Conservation (phyloP, 2,113 vertebrate species). For the Phaetusa simplex region DNA sequence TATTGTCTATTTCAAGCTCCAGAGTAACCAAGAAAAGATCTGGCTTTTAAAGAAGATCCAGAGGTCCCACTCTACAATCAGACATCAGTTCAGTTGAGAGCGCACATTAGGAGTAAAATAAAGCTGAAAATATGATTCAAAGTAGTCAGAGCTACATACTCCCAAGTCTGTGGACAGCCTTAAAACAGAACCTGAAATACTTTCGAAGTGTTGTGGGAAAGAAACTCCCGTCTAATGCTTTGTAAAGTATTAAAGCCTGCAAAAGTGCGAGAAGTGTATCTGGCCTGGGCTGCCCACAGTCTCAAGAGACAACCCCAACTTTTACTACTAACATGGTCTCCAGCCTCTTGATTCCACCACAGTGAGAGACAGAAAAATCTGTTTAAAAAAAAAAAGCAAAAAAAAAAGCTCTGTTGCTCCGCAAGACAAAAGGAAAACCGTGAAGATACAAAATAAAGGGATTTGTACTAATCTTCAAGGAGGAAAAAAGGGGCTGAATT, state of each 20-base stretch:
- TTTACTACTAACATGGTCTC: neutral
- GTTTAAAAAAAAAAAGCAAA: neutral
- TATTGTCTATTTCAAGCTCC: neutral
- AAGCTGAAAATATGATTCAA: neutral
- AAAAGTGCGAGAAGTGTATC: neutral
- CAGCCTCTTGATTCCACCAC: neutral
- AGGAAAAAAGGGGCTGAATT: neutral
- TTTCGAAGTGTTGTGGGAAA: neutral
- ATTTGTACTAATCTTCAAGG: neutral
- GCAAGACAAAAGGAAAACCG: neutral
- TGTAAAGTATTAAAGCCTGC: neutral
- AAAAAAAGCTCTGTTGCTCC: neutral
- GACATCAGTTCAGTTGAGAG: neutral
- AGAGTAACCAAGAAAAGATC: neutral
- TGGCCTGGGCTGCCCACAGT: neutral
- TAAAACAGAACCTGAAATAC: neutral
- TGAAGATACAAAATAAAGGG: neutral
- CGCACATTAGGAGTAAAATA: neutral
- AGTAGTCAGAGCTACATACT: neutral
- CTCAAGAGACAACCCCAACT: neutral
- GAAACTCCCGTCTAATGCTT: neutral
- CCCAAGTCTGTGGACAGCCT: neutral
- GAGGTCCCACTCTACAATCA: neutral
- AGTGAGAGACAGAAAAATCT: neutral
- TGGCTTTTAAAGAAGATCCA: neutral